phyloP scores from a whole-genome alignment of 2,888 invertebrate species.

The Drosophila trichaetosa region DNA sequence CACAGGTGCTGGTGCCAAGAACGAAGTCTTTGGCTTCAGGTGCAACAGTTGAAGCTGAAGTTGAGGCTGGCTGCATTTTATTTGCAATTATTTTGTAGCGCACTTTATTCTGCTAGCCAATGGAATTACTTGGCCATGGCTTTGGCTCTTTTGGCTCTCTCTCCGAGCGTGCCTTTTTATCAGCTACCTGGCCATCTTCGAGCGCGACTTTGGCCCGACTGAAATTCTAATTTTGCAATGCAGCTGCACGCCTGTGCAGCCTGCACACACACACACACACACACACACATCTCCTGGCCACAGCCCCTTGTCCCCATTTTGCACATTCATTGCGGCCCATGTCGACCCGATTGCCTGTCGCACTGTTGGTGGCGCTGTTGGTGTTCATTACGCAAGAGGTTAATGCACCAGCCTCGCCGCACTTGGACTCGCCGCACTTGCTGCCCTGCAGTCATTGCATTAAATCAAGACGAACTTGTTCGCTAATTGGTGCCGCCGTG shows the following conservation, averaged over 20 bases:
- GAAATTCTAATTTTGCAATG: slow-evolving; percentile 80
- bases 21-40: slow-evolving; percentile 51
- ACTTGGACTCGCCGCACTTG: slow-evolving; percentile 42
- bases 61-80: slow-evolving; percentile 72
- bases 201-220: slow-evolving; percentile 41
- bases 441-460: slow-evolving; percentile 64
- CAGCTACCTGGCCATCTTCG: slow-evolving; percentile 69
- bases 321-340: slow-evolving; percentile 29
- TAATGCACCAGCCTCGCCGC: slow-evolving; percentile 66
- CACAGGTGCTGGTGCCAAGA: slow-evolving; percentile 73
- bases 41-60: slow-evolving; percentile 37
- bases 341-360: slow-evolving; percentile 70
- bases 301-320: slow-evolving; percentile 19
- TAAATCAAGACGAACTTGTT: slow-evolving; percentile 70
- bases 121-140: slow-evolving; percentile 67
- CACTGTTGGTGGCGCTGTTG: slow-evolving; percentile 79
- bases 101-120: slow-evolving; percentile 68
- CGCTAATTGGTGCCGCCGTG: slow-evolving; percentile 63
- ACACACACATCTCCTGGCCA: slow-evolving; percentile 27
- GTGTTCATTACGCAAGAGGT: slow-evolving; percentile 81
- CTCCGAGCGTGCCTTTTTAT: slow-evolving; percentile 48
- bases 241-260: slow-evolving; percentile 71
- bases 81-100: slow-evolving; percentile 83
- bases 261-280: slow-evolving; percentile 19
- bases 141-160: slow-evolving; percentile 33